phyloP scores from a whole-genome alignment of 2,888 invertebrate species.

The Drosophila ustulata region DNA sequence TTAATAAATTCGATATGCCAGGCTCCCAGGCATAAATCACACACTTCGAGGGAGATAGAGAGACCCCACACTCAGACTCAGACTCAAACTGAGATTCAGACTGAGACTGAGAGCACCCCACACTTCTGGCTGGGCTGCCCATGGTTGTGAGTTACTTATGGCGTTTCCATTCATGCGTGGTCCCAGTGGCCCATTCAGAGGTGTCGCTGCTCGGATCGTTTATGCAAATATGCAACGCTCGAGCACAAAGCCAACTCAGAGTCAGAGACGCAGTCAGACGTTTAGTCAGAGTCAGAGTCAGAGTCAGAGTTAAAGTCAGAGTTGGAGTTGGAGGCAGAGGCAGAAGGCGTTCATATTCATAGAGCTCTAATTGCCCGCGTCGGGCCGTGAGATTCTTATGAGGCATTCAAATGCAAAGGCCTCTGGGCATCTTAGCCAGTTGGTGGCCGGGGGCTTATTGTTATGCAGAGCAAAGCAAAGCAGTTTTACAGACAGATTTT shows the following conservation, averaged over 20 bases:
- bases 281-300: conserved; percentile 12
- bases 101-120: conserved; percentile 19
- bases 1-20: conserved; percentile 72
- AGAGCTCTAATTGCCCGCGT: conserved; percentile 62
- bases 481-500: conserved; percentile 29
- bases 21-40: conserved; percentile 77
- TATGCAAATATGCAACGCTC: conserved; percentile 71
- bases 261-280: conserved; percentile 30
- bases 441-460: conserved; percentile 43
- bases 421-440: conserved; percentile 17
- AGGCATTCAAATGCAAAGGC: conserved; percentile 55
- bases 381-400: conserved; percentile 65
- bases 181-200: conserved; percentile 69
- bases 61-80: conserved; percentile 53
- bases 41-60: background rate
- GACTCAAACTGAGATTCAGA: background rate
- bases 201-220: conserved; percentile 71
- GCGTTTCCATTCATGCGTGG: conserved; percentile 74
- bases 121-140: background rate
- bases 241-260: conserved; percentile 53
- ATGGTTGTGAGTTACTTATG: conserved; percentile 10
- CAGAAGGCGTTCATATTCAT: conserved; percentile 57
- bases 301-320: conserved; percentile 3
- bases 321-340: background rate
- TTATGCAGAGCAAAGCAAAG: conserved; percentile 48